Base-by-base conservation (phyloP, 2,113 vertebrate species). In the Rhombomys opimus region DNA sequence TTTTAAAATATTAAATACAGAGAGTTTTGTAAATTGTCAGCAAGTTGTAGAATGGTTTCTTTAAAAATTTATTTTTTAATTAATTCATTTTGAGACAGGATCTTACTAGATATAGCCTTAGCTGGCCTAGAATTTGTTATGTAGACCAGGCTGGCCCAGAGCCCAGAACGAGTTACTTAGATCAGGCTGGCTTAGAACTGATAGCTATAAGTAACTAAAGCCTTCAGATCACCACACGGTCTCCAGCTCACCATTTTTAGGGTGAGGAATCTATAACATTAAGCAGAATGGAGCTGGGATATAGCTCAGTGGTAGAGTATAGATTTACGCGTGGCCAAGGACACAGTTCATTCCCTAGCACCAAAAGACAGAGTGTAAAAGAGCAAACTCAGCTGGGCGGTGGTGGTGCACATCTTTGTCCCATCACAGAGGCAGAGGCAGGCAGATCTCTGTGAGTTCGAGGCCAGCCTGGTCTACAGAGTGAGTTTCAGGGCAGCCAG, bases 1-100 rank as follows among this genome's bases (percentile, higher is more conserved):
- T 89, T 87, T 93, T 20, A 72, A 91, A 80, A 94, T 12, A 82
- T 75, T 90, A 85, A 94, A 61, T 81, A 4, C 4, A 32, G 72
- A 92, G 61, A 84, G 87, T 41, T 90, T 94, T 77, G 90, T 80
- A 96, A 89, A 38, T 95, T 91, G 57, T 80, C 68, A 91, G 72
- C 30, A 90, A 82, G 68, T 96, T 61, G 61, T 77, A 89, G 73
- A 65, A 22, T 91, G 54, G 10, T 72, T 73, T 73, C n/a, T 38
- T 73, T 73, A 20, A 73, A 73, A 38, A 5, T 22, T 73, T 72
- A 14, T 18, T 72, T 41, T 73, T 73, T 41, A 22, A 41, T 73
- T 73, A 22, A 38, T 20, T 22, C 35, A 17, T 70, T 70, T 70
- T 38, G 72, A 73, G 76, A 52, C 46, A 77, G 14, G 12, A 7